phyloP scores from a whole-genome alignment of 2,888 invertebrate genomes.

The Agrotis puta region DNA sequence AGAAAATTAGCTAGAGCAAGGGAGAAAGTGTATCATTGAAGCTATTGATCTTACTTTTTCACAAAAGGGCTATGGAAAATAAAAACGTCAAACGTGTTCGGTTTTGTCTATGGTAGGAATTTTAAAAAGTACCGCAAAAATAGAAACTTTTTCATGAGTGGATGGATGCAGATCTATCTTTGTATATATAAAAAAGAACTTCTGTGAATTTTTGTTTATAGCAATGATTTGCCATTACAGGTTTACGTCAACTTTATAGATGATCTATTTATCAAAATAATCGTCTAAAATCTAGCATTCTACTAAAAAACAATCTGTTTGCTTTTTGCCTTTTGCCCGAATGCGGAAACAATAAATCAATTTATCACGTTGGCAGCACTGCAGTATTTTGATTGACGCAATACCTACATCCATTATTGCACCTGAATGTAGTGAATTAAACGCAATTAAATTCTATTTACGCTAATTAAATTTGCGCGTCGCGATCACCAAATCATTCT shows the following conservation, averaged over 20 bases:
- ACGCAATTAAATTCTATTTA: slow-evolving; percentile 73
- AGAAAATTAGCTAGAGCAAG: neutral
- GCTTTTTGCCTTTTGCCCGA: neutral
- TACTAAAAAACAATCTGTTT: neutral
- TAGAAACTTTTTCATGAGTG: neutral
- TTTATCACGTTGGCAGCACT: slow-evolving; percentile 47
- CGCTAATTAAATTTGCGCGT: slow-evolving; percentile 78
- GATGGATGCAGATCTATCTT: too few relatives aligned
- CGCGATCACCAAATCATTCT: slow-evolving; percentile 58
- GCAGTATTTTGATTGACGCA: slow-evolving; percentile 67
- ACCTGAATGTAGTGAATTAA: slow-evolving; percentile 66
- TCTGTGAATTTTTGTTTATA: too few relatives aligned
- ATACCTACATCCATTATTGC: slow-evolving; percentile 45
- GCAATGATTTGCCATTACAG: too few relatives aligned
- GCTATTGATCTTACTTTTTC: neutral
- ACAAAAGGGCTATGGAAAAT: slow-evolving; percentile 21
- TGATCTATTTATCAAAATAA: neutral
- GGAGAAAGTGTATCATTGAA: slow-evolving; percentile 26
- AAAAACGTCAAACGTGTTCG: slow-evolving; percentile 61
- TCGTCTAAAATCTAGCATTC: neutral
- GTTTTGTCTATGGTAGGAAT: slow-evolving; percentile 4
- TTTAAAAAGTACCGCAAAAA: neutral
- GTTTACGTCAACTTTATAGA: too few relatives aligned
- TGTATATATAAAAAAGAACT: too few relatives aligned
- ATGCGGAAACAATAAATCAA: slow-evolving; percentile 32